These are phyloP conservation scores for Drosophila multiciliata DNA, from an alignment of 2,888 invertebrate genomes.

Conservation along the genomic window DNA sequence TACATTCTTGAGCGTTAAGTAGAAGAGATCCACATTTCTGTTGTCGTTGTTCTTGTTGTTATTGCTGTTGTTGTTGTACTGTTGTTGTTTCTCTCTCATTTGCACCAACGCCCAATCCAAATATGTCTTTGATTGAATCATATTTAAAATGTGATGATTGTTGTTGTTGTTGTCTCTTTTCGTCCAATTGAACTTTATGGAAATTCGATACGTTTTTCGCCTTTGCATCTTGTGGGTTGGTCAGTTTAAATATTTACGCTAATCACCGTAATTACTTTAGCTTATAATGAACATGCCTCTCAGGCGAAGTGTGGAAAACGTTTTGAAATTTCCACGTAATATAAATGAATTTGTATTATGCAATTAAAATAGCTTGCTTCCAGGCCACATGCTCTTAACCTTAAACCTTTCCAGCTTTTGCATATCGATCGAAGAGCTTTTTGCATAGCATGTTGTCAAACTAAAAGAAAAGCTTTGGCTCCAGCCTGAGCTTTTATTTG, in stretches of 20 bases:
- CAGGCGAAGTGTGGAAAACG: conserved; percentile 52
- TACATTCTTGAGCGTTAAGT: conserved; percentile 68
- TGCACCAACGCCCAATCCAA: conserved; percentile 83
- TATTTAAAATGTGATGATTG: conserved; percentile 70
- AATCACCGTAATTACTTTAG: conserved; percentile 24
- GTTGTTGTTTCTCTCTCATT: conserved; percentile 60
- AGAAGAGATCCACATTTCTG: conserved; percentile 31
- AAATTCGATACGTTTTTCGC: conserved; percentile 83
- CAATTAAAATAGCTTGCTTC: conserved; percentile 64
- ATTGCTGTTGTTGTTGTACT: conserved; percentile 17
- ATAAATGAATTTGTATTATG: conserved; percentile 20
- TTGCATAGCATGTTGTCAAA: conserved; percentile 2
- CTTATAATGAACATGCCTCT: conserved; percentile 26
- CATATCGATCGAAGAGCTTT: conserved; percentile 37
- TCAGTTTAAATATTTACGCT: conserved; percentile 28
- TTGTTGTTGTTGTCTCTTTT: conserved; percentile 83
- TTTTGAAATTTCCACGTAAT: conserved; percentile 39
- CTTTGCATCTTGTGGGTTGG: conserved; percentile 48
- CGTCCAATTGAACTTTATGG: conserved; percentile 81
- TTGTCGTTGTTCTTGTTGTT: conserved; percentile 23
- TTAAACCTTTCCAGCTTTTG: conserved; percentile 55
- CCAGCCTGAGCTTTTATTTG: conserved; percentile 26
- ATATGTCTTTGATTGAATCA: conserved; percentile 85
- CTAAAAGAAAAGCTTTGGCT: conserved; percentile 15
- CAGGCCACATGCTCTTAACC: conserved; percentile 67